These are phyloP conservation scores for Melanerpes aurifrons DNA, from an alignment of 2,113 vertebrate genomes.

Conservation along the genomic window DNA sequence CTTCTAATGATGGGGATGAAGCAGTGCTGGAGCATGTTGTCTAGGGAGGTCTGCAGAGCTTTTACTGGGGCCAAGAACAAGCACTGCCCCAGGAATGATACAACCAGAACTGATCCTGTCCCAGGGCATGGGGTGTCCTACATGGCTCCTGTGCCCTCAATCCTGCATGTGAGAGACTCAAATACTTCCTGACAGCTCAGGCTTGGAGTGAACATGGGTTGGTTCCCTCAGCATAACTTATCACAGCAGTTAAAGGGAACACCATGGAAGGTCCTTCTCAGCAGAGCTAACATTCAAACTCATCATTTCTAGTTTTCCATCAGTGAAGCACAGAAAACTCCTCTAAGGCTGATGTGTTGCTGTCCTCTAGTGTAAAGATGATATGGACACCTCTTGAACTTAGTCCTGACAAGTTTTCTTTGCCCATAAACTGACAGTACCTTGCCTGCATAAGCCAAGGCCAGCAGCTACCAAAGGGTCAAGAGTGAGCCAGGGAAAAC, in stretches of 20 bases:
- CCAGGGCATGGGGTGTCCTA: accelerated
- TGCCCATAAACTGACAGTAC: too few relatives aligned
- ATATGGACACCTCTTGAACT: not conserved
- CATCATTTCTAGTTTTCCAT: not conserved
- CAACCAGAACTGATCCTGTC: not conserved
- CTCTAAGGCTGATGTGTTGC: not conserved
- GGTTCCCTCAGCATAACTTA: not conserved
- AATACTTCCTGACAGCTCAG: not conserved
- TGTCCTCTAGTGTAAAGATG: not conserved
- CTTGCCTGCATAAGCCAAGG: too few relatives aligned
- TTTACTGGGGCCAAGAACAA: not conserved
- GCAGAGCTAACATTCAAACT: not conserved
- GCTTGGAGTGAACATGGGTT: not conserved
- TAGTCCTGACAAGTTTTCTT: not conserved
- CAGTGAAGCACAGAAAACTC: not conserved
- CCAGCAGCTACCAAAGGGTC: not conserved
- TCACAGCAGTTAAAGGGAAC: not conserved
- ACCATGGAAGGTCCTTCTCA: not conserved
- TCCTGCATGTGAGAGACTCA: not conserved
- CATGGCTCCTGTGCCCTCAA: not conserved
- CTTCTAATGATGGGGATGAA: not conserved
- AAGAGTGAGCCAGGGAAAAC: too few relatives aligned
- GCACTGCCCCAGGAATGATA: not conserved
- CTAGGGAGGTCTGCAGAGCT: not conserved
- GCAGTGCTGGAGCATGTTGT: not conserved